Conservation (phyloP, 2,888 invertebrate genomes). For the Lottia scabra region DNA sequence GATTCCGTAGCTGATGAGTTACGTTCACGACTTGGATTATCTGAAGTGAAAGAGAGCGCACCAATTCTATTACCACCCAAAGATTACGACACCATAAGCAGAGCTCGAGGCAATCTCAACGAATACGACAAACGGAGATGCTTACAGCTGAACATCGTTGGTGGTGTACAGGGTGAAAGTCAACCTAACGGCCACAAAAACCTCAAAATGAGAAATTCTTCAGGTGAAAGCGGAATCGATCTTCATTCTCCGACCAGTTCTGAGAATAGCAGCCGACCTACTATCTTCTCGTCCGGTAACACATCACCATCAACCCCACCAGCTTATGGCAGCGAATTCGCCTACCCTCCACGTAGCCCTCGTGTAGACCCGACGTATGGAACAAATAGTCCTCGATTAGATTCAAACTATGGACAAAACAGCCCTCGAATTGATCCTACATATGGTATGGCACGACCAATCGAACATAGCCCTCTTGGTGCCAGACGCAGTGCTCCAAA, state of each 20-base stretch:
- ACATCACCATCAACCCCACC: constrained; percentile 13
- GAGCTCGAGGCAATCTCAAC: constrained; percentile 77
- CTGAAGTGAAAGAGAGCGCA: constrained; percentile 43
- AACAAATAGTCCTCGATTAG: constrained; percentile 18
- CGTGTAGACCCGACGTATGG: constrained; percentile 24
- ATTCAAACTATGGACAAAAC: constrained; percentile 15
- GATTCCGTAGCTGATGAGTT: constrained; percentile 93
- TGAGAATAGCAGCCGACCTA: constrained; percentile 38
- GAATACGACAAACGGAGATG: constrained; percentile 46
- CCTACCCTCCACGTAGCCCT: constrained; percentile 29
- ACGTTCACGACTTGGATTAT: constrained; percentile 77
- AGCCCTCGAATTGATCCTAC: constrained; percentile 22
- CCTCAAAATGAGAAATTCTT: constrained; percentile 33
- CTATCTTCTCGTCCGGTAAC: constrained; percentile 20
- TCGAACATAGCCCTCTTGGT: background rate
- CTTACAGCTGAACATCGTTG: constrained; percentile 50
- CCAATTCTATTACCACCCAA: constrained; percentile 91
- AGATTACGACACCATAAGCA: constrained; percentile 85
- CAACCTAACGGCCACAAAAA: background rate
- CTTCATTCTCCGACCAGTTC: constrained; percentile 39
- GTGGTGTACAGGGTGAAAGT: constrained; percentile 19
- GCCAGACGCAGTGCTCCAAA: constrained; percentile 10
- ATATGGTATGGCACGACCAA: too few relatives aligned
- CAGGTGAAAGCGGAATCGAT: constrained; percentile 53
- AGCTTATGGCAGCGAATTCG: constrained; percentile 15